These are phyloP conservation scores for Elegia similella DNA, from an alignment of 2,888 invertebrate species.

Conservation along the genomic window DNA sequence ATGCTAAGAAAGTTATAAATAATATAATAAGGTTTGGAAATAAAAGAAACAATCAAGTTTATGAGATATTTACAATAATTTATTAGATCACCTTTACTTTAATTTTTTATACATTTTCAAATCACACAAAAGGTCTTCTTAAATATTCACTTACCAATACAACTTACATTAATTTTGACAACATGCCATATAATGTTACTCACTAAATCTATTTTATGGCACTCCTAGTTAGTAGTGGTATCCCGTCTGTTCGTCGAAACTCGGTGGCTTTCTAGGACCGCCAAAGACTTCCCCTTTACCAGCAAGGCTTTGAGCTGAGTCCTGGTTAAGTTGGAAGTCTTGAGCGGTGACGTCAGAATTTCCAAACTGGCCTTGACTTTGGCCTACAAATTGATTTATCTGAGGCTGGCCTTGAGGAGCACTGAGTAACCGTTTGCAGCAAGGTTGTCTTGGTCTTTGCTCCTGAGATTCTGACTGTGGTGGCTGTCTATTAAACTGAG, in stretches of 20 bases:
- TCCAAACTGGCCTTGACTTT: slow-evolving; percentile 20
- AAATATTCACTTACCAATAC: slow-evolving; percentile 9
- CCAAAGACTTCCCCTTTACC: slow-evolving; percentile 59
- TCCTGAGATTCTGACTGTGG: slow-evolving; percentile 16
- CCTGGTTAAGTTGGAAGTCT: slow-evolving; percentile 32
- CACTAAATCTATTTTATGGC: slow-evolving; percentile 30
- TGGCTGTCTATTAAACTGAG: background rate
- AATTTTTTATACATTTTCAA: slow-evolving; percentile 8
- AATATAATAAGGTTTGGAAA: background rate
- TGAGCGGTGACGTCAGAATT: slow-evolving; percentile 20
- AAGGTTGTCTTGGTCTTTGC: slow-evolving; percentile 12
- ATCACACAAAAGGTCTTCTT: slow-evolving; percentile 17
- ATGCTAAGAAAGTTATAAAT: too few species aligned
- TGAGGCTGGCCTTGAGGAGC: background rate
- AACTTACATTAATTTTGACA: slow-evolving; percentile 10
- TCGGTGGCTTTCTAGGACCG: slow-evolving; percentile 57
- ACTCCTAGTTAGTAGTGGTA: slow-evolving; percentile 59
- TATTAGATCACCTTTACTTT: slow-evolving; percentile 23
- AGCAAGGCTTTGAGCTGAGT: slow-evolving; percentile 32
- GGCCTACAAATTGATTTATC: slow-evolving; percentile 14
- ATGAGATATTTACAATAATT: slow-evolving; percentile 30
- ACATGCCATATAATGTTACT: slow-evolving; percentile 1
- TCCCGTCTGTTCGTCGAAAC: slow-evolving; percentile 60
- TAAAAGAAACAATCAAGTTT: slow-evolving; percentile 1
- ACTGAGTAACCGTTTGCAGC: background rate